Evolutionary conservation across 2,888 invertebrate species (phyloP).

Genomic region (Neoaliturus tenellus): DNA sequence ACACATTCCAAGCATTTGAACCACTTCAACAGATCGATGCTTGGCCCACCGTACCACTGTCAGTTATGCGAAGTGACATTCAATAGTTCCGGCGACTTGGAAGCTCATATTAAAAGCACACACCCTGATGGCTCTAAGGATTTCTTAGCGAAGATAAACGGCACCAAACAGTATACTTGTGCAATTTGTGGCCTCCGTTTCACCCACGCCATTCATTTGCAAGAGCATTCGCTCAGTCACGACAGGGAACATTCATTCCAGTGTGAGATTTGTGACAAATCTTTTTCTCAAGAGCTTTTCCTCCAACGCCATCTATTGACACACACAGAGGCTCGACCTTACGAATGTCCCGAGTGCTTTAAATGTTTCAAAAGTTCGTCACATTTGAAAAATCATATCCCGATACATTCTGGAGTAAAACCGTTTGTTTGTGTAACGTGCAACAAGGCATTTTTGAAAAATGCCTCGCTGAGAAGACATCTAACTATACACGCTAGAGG

Average conservation of each 20-base stretch:
- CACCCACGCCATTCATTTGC: slow-evolving; percentile 63
- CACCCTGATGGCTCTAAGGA: slow-evolving; percentile 10
- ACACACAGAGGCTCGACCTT: slow-evolving; percentile 65
- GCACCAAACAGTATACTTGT: slow-evolving; percentile 52
- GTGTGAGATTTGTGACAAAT: slow-evolving; percentile 66
- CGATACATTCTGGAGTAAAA: slow-evolving; percentile 65
- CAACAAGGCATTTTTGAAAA: slow-evolving; percentile 65
- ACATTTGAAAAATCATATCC: slow-evolving; percentile 65
- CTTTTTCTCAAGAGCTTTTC: slow-evolving; percentile 65
- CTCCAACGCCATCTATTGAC: slow-evolving; percentile 64
- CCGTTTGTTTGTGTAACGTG: slow-evolving; percentile 63
- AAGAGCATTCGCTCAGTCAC: slow-evolving; percentile 64
- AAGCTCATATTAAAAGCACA: slow-evolving; percentile 56
- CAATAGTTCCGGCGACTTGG: slow-evolving; percentile 57
- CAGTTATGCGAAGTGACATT: slow-evolving; percentile 54
- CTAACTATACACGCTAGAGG: slow-evolving; percentile 63
- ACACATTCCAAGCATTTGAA: slow-evolving; percentile 73
- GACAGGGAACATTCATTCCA: slow-evolving; percentile 61
- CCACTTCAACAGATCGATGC: background rate
- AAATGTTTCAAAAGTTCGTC: slow-evolving; percentile 66
- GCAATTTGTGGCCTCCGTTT: slow-evolving; percentile 57
- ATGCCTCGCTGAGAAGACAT: slow-evolving; percentile 65
- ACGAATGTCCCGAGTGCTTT: slow-evolving; percentile 63
- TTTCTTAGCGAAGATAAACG: slow-evolving; percentile 35
- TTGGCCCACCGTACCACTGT: slow-evolving; percentile 44